Evolutionary conservation across 2,888 invertebrate genomes (phyloP), one percentile per base, ranked within the genome.

Genomic region (Alloplasta piceator): DNA sequence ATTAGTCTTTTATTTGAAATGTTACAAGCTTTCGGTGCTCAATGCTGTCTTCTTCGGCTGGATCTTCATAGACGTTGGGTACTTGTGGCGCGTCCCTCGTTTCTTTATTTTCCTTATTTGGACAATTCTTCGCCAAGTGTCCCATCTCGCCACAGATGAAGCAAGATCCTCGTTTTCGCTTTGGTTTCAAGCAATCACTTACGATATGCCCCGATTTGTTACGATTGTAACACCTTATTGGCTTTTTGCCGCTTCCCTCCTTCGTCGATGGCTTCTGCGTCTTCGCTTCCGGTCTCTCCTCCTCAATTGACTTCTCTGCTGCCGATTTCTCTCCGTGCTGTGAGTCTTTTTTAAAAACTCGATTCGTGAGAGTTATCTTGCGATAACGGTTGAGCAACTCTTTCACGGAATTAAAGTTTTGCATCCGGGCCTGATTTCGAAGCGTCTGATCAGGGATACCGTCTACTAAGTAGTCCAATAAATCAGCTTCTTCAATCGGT

Each of bases 381-480:
- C 73, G 63, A 7, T 77, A 77, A 43, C 68, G 64, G 10, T 81
- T 58, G 9, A 81, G 73, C 56, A 77, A 58, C 6, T 77, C 80
- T 63, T 73, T 68, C 7, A 70, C 39, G 1, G 81, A 39, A 46
- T 78, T 26, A 43, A 79, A 79, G 39, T 72, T 79, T 48, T 66
- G 72, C 67, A 78, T 76, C 9, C 76, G 55, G 4, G 79, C 79
- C 58, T 72, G 76, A 61, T 80, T 70, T 0, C 70, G 41, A 4
- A 78, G 46, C 39, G 50, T 43, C 36, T 56, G 60, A 60, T 78
- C 78, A 12, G 70, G 70, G 5, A 82, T 82, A 4, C 80, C 77
- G 10, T 77, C 68, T 0, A 82, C 76, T 7, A 73, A 43, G 63
- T 79, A 82, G 26, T 82, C 82, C 36, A 77, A 48, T 3, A 82